These are phyloP conservation scores for Cephonodes hylas DNA, from an alignment of 2,888 invertebrate genomes.

Conservation along the genomic window DNA sequence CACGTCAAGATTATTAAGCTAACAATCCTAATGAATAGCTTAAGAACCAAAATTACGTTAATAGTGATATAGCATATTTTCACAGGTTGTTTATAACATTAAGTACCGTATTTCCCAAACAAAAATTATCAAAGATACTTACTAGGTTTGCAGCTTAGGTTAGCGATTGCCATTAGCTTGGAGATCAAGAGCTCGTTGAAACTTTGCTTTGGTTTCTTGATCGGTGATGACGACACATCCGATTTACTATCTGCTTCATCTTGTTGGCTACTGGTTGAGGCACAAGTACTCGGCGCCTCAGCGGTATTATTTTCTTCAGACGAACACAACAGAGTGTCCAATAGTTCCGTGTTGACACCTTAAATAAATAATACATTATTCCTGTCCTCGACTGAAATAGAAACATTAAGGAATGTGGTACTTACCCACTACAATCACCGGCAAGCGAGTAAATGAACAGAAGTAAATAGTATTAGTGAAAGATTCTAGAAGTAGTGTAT, in stretches of 20 bases:
- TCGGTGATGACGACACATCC: slow-evolving; percentile 39
- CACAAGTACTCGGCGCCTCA: slow-evolving; percentile 23
- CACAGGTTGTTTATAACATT: too few relatives aligned
- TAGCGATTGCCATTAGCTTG: slow-evolving; percentile 90
- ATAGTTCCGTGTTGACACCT: slow-evolving; percentile 91
- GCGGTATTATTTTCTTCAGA: slow-evolving; percentile 52
- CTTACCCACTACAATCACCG: slow-evolving; percentile 67
- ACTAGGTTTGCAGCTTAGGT: slow-evolving; percentile 93
- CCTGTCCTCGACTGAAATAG: slow-evolving; percentile 2
- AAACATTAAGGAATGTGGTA: slow-evolving; percentile 22
- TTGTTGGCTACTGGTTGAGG: slow-evolving; percentile 20
- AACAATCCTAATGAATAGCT: too few relatives aligned
- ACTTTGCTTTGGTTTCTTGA: slow-evolving; percentile 73
- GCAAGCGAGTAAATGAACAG: slow-evolving; percentile 49
- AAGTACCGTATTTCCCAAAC: neutral
- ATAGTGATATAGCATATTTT: too few relatives aligned
- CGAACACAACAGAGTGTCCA: slow-evolving; percentile 89
- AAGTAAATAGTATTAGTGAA: slow-evolving; percentile 31
- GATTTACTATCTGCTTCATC: slow-evolving; percentile 40
- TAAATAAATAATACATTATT: slow-evolving; percentile 33
- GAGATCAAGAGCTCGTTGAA: slow-evolving; percentile 93
- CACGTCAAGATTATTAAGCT: too few relatives aligned
- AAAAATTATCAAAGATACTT: slow-evolving; percentile 47
- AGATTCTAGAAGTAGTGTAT: neutral
- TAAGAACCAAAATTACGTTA: too few relatives aligned